Conservation (phyloP, 2,113 vertebrate genomes). For the Bubo scandiacus region DNA sequence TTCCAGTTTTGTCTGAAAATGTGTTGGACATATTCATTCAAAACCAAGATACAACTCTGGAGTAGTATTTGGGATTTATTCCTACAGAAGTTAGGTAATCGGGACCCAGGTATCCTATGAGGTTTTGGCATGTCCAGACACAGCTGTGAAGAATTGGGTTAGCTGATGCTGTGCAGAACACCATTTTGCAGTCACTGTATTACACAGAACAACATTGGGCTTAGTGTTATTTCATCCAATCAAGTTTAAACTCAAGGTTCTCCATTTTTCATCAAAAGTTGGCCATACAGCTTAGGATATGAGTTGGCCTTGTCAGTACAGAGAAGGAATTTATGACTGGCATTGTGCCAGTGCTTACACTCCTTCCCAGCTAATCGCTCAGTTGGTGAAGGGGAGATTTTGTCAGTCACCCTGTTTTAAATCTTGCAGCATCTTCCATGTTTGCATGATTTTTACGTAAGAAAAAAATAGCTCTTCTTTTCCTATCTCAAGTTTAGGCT, state of each 20-base stretch:
- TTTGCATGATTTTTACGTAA: background rate
- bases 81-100: background rate
- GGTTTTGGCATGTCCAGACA: background rate
- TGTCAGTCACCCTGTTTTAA: background rate
- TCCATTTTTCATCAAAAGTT: background rate
- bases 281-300: background rate
- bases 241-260: background rate
- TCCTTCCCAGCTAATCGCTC: background rate
- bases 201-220: background rate
- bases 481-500: background rate
- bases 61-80: background rate
- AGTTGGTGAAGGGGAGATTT: background rate
- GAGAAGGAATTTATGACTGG: background rate
- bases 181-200: background rate
- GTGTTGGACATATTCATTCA: background rate
- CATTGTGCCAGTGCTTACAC: accelerated
- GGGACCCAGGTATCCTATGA: background rate
- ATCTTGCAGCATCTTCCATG: background rate
- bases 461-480: background rate
- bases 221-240: background rate
- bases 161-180: background rate
- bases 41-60: background rate
- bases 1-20: background rate
- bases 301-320: background rate
- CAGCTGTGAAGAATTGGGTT: background rate